Conservation (phyloP, 2,113 vertebrate species). For the Zingel zingel region DNA sequence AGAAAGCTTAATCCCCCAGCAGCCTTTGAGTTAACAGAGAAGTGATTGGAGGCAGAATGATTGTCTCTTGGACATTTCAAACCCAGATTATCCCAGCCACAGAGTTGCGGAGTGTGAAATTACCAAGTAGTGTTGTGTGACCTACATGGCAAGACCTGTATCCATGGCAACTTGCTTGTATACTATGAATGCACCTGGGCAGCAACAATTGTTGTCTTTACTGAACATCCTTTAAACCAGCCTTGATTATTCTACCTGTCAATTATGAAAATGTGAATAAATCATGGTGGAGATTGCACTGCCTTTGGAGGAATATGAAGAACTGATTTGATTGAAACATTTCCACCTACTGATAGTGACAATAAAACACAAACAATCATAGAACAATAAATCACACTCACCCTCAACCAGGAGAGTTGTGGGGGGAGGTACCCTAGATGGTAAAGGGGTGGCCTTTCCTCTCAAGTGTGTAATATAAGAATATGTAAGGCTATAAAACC, state of each 20-base stretch:
- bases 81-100: conserved; percentile 39
- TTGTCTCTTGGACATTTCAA: conserved; percentile 41
- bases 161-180: conserved; percentile 50
- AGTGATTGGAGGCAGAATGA: conserved; percentile 7
- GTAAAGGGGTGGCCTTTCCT: neutral
- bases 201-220: neutral
- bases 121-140: conserved; percentile 38
- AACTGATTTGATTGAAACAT: neutral
- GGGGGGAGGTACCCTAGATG: neutral
- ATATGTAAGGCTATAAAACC: neutral
- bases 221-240: neutral
- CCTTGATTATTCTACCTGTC: neutral
- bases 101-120: conserved; percentile 55
- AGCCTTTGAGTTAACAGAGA: conserved; percentile 10
- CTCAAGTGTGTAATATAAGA: neutral
- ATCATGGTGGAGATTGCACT: neutral
- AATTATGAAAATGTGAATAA: neutral
- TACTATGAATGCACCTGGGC: neutral
- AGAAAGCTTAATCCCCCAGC: neutral
- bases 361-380: too few relatives aligned
- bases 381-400: neutral
- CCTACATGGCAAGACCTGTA: conserved; percentile 45
- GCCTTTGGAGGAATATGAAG: neutral
- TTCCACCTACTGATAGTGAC: neutral
- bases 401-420: neutral